Base-by-base conservation (phyloP, 1,140 invertebrate genomes). In the Cydia pomonella region DNA sequence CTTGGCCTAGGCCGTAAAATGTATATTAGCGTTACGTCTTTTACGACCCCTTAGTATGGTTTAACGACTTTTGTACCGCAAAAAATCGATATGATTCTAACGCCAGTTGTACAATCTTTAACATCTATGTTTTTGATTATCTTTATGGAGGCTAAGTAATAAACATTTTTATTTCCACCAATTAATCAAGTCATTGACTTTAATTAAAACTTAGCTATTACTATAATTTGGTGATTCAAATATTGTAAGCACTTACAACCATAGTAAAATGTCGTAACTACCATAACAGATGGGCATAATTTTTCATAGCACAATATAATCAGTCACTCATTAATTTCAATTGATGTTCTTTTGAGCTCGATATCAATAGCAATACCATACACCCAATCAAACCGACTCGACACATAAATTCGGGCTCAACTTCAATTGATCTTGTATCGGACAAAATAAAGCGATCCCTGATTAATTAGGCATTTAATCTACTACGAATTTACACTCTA, bases 371-470 rank as follows among this genome's bases (percentile, higher is more conserved):
- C 27, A 38, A 41, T 69, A 41, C 1, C n/a, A 69, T n/a, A 69
- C 9, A 69, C 64, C 27, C 16, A 69, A 69, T 69, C 29, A 69
- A n/a, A 69, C 64, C 33, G 23, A 16, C 63, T 25, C 10, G 3
- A 18, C 9, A 69, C 2, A 41, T 21, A 69, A 69, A 69, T 33
- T 69, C 64, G 29, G n/a, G 33, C 23, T 27, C 12, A n/a, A 66
- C 27, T 66, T 33, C 64, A n/a, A 29, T 69, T 69, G 64, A 69
- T 33, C 33, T 69, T 69, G 9, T n/a, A 53, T 3, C 62, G 63
- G 25, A 29, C 63, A 33, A 66, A 66, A 66, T 66, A 69, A 69
- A 38, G n/a, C 64, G 29, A 69, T 69, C 64, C 27, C 64, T 33
- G 64, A 69, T 69, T 69, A 69, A 69, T 69, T 66, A 69, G 33